These are phyloP conservation scores for Liopterus haemorrhoidalis DNA, from an alignment of 2,888 invertebrate genomes.

Conservation along the genomic window DNA sequence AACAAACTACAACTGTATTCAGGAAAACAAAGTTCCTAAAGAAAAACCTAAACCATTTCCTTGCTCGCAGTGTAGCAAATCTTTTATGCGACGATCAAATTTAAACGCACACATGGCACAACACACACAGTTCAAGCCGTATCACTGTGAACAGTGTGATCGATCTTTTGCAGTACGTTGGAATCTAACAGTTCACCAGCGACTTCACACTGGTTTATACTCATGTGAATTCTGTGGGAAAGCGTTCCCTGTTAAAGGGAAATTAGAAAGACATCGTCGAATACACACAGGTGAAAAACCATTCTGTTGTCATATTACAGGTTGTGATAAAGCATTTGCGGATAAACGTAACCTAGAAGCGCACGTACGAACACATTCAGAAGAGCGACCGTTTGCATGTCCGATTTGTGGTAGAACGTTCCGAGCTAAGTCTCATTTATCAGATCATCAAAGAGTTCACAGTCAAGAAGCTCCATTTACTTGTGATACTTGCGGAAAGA, in stretches of 20 bases:
- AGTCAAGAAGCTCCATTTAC: constrained; percentile 34
- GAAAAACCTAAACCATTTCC: constrained; percentile 34
- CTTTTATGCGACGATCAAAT: constrained; percentile 39
- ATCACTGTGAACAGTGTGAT: constrained; percentile 40
- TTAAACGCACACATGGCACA: constrained; percentile 42
- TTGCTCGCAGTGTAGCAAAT: constrained; percentile 41
- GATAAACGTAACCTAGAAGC: constrained; percentile 44
- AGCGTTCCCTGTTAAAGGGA: constrained; percentile 42
- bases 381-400: constrained; percentile 37
- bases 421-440: constrained; percentile 39
- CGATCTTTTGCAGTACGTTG: constrained; percentile 42
- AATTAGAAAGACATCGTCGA: constrained; percentile 42
- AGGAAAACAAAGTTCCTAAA: neutral
- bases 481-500: constrained; percentile 40
- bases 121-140: constrained; percentile 41
- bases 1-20: neutral
- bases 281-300: constrained; percentile 43
- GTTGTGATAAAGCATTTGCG: constrained; percentile 42
- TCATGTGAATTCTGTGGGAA: constrained; percentile 42
- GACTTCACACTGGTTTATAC: constrained; percentile 40
- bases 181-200: constrained; percentile 42
- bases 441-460: constrained; percentile 40
- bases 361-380: constrained; percentile 40
- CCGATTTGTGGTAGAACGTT: constrained; percentile 39
- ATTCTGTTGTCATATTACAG: constrained; percentile 38